phyloP scores from a whole-genome alignment of 2,888 invertebrate genomes.

The Papilio protenor region DNA sequence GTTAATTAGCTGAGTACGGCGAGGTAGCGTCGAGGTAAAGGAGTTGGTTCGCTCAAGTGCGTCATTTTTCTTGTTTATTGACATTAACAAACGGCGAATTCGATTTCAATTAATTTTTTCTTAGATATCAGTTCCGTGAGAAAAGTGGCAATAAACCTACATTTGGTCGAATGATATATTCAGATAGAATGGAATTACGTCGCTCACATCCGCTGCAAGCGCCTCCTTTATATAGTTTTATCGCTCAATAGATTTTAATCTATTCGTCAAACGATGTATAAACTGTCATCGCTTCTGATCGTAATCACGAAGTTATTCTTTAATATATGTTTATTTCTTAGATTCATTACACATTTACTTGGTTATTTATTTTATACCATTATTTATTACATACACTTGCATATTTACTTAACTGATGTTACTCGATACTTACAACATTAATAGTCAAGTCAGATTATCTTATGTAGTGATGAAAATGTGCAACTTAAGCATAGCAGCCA shows the following conservation, averaged over 20 bases:
- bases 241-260: conserved; percentile 74
- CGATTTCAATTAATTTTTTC: conserved; percentile 79
- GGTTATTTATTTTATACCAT: conserved; percentile 19
- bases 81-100: conserved; percentile 77
- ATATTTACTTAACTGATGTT: conserved; percentile 9
- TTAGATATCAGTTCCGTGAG: conserved; percentile 84
- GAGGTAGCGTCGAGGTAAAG: conserved; percentile 51
- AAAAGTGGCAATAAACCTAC: conserved; percentile 84
- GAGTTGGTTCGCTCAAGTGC: conserved; percentile 59
- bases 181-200: conserved; percentile 81
- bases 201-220: conserved; percentile 78
- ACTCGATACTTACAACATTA: conserved; percentile 2
- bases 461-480: neutral
- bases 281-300: conserved; percentile 71
- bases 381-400: conserved; percentile 13
- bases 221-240: conserved; percentile 71
- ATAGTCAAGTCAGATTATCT: neutral
- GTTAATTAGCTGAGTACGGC: conserved; percentile 61
- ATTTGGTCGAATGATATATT: conserved; percentile 81
- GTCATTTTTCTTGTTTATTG: conserved; percentile 67
- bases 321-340: conserved; percentile 55
- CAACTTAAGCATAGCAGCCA: neutral
- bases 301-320: conserved; percentile 61
- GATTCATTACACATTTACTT: conserved; percentile 14
- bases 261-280: conserved; percentile 77